Percentiles rank a stretch among this genome's conserved stretches.
Conservation (phyloP, 2,888 invertebrate species). For the Caenorhabditis panamensis region DNA sequence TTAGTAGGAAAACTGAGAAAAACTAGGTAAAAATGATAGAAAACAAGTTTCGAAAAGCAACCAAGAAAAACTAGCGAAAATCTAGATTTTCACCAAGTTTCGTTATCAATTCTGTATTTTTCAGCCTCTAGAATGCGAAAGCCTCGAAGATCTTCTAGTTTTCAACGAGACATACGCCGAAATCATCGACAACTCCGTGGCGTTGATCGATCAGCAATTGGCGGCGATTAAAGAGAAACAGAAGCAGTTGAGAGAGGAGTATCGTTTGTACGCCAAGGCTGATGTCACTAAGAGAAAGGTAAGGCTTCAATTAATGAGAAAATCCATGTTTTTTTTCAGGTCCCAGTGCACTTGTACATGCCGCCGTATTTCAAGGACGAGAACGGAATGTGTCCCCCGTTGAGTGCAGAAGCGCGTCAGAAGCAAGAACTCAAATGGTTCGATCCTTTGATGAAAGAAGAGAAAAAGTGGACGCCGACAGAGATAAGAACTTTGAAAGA, state of each 20-base stretch:
- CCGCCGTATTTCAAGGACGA: constrained; percentile 79
- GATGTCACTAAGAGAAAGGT: constrained; percentile 54
- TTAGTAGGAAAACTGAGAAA: background rate
- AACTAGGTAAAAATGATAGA: background rate
- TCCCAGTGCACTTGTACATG: constrained; percentile 67
- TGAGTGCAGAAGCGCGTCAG: constrained; percentile 69
- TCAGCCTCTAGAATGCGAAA: constrained; percentile 6
- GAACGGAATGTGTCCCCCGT: constrained; percentile 73
- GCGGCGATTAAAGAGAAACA: constrained; percentile 66
- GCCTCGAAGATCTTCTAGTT: constrained; percentile 55
- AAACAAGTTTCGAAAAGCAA: background rate
- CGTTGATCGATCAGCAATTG: constrained; percentile 63
- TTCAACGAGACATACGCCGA: constrained; percentile 74
- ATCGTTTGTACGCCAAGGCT: constrained; percentile 34
- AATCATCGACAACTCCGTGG: constrained; percentile 63
- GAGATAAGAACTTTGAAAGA: constrained; percentile 57
- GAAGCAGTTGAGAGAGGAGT: constrained; percentile 43
- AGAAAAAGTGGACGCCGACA: constrained; percentile 64
- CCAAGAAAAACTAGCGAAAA: too few species aligned
- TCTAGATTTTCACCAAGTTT: too few species aligned
- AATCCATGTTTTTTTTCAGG: too few species aligned
- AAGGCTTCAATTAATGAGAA: too few species aligned
- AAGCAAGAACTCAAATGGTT: constrained; percentile 61
- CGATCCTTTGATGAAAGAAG: constrained; percentile 70
- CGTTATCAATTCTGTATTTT: background rate